Evolutionary conservation across 2,888 invertebrate species (phyloP), one percentile per base, ranked within the genome.

Genomic region (Hymenopus coronatus): DNA sequence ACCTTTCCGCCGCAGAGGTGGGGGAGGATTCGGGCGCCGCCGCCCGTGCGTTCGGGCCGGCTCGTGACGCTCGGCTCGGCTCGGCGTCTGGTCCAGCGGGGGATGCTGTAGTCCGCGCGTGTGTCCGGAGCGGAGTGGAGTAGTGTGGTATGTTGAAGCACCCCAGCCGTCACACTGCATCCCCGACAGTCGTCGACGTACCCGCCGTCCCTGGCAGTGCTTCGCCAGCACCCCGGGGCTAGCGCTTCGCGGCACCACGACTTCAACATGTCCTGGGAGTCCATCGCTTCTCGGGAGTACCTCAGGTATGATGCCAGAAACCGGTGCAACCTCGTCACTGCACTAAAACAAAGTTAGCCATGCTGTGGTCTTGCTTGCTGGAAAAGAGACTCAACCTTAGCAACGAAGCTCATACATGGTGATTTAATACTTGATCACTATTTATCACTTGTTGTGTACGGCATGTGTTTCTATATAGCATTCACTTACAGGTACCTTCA

Each of bases 221-320:
- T 70, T 20, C 87, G 87, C 33, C 87, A 87, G 87, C 87, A 87
- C 82, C 81, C 82, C 82, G 82, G n/a, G 92, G 92, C 91, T 92
- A 92, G 92, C 91, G 92, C 92, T 92, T 93, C 92, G 92, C 93
- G 93, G 93, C 93, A 93, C 93, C 93, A 92, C 92, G 92, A 92
- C 92, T 92, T 90, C 88, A 94, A 94, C 94, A 97, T 97, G 97
- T 97, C 97, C 95, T 97, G 97, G 97, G 97, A 97, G 94, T 97
- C 97, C 91, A 95, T 97, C 92, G 96, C 96, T 93, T 96, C 97
- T 91, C 96, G 96, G 93, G 97, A 97, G 94, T 96, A 96, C 94
- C 95, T 97, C 93, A 96, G 97, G 97, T 96, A 93, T 30, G 88
- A 30, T 70, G 54, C 54, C 20, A 20, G 54, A 70, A 15, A 15